These are phyloP conservation scores for Poeciliopsis gracilis DNA, from an alignment of 2,797 vertebrate species.

Conservation along the genomic window DNA sequence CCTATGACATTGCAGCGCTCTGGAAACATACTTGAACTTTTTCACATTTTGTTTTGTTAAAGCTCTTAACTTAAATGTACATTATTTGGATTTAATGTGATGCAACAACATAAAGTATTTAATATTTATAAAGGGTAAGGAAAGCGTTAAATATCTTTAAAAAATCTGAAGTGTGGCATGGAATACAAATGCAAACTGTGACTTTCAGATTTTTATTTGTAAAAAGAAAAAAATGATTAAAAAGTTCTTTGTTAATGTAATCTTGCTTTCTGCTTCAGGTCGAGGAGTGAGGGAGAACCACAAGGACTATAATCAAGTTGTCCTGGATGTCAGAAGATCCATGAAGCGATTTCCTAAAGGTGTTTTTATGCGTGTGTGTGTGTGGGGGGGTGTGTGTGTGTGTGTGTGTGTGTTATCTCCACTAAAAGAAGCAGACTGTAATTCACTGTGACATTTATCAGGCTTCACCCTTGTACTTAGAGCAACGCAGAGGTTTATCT, in stretches of 20 bases:
- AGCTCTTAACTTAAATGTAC: background rate
- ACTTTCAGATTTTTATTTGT: background rate
- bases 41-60: background rate
- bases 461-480: conserved; percentile 1
- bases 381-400: background rate
- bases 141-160: background rate
- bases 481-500: conserved; percentile 26
- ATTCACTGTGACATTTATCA: conserved; percentile 14
- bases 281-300: conserved; percentile 79
- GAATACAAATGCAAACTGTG: background rate
- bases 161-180: background rate
- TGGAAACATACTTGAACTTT: background rate
- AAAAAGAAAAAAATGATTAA: background rate
- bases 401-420: conserved; percentile 1
- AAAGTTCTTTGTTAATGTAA: background rate
- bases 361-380: conserved; percentile 48
- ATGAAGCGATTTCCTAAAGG: conserved; percentile 86
- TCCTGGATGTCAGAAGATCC: conserved; percentile 85
- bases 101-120: background rate
- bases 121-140: background rate
- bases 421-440: conserved; percentile 15
- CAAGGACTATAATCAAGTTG: conserved; percentile 86
- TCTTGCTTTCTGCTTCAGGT: conserved; percentile 60
- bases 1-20: background rate
- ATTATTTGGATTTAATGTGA: background rate